Percentiles rank a stretch among this genome's conserved stretches.
Conservation (phyloP, 2,113 vertebrate genomes). For the Cavia aperea region DNA sequence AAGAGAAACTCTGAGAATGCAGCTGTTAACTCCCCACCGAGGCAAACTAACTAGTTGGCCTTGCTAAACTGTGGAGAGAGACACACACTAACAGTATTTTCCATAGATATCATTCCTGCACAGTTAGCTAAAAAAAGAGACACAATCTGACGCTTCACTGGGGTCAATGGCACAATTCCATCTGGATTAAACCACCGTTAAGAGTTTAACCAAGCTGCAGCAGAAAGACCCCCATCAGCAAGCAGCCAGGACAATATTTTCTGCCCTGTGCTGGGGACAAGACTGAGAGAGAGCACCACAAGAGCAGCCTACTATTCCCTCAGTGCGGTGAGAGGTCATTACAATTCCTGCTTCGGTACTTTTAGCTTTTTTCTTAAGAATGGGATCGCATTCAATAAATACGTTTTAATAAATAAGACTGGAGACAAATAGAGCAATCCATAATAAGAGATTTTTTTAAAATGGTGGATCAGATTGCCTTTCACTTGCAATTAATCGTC, state of each 20-base stretch:
- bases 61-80: neutral
- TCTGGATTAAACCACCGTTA: conserved; percentile 71
- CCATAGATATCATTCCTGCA: conserved; percentile 49
- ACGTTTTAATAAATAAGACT: neutral
- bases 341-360: conserved; percentile 49
- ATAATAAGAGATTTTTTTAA: neutral
- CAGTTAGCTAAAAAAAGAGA: conserved; percentile 65
- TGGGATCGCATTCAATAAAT: conserved; percentile 33
- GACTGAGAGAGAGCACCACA: accelerated
- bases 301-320: neutral
- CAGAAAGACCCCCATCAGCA: conserved; percentile 65
- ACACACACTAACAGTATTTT: neutral
- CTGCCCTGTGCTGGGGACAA: neutral
- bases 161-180: conserved; percentile 74
- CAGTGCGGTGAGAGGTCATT: conserved; percentile 1
- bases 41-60: conserved; percentile 39
- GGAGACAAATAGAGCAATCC: neutral
- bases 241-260: neutral
- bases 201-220: conserved; percentile 52
- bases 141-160: conserved; percentile 61
- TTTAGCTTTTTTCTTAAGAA: neutral
- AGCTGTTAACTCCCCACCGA: conserved; percentile 60
- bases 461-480: neutral
- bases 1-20: conserved; percentile 49
- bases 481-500: conserved; percentile 4